phyloP scores from a whole-genome alignment of 2,888 invertebrate species.

The Mythimna impura region DNA sequence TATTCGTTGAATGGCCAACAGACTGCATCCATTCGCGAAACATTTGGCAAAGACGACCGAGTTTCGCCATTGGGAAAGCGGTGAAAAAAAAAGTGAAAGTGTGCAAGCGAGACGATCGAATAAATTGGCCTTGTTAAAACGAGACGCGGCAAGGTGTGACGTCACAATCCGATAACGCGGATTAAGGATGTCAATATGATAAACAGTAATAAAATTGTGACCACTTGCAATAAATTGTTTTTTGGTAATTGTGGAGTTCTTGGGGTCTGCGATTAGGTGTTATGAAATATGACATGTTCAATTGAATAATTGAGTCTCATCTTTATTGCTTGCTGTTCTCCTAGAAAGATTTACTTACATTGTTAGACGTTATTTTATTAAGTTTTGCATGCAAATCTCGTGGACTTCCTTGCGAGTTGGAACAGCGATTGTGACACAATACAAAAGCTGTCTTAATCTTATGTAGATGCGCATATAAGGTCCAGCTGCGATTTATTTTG shows the following conservation, averaged over 20 bases:
- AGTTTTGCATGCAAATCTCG: neutral
- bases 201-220: constrained; percentile 43
- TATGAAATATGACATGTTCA: constrained; percentile 39
- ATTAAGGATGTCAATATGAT: constrained; percentile 62
- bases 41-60: constrained; percentile 84
- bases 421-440: constrained; percentile 2
- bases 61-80: constrained; percentile 87
- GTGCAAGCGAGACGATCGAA: constrained; percentile 73
- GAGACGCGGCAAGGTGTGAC: constrained; percentile 68
- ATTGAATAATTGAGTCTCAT: constrained; percentile 43
- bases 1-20: constrained; percentile 61
- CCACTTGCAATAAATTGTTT: constrained; percentile 33
- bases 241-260: constrained; percentile 23
- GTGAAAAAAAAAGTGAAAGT: constrained; percentile 88
- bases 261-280: constrained; percentile 41
- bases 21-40: constrained; percentile 73
- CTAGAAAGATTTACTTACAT: constrained; percentile 30
- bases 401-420: constrained; percentile 1
- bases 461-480: neutral
- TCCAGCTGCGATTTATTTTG: neutral
- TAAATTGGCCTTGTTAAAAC: constrained; percentile 65
- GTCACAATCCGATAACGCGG: constrained; percentile 68
- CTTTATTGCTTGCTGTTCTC: constrained; percentile 24
- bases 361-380: constrained; percentile 23
- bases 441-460: constrained; percentile 2